These are phyloP conservation scores for Drosophila ogumai DNA, from an alignment of 1,140 invertebrate genomes.

Conservation along the genomic window DNA sequence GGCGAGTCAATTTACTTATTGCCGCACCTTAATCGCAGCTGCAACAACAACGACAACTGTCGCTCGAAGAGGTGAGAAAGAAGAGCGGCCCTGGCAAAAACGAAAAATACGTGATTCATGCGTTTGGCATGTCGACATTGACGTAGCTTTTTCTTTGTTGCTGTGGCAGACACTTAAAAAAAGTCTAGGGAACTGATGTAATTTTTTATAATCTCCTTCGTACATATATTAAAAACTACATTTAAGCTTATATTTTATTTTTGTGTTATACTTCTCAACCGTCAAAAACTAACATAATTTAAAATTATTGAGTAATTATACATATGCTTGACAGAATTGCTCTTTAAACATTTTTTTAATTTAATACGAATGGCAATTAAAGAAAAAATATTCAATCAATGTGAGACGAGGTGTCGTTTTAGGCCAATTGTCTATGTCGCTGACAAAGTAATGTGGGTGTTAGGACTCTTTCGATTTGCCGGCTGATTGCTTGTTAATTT, in stretches of 20 bases:
- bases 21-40: slow-evolving; percentile 50
- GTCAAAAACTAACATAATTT: background rate
- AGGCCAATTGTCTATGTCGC: background rate
- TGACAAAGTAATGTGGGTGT: slow-evolving; percentile 12
- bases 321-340: background rate
- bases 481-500: slow-evolving; percentile 74
- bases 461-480: slow-evolving; percentile 35
- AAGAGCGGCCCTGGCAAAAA: slow-evolving; percentile 31
- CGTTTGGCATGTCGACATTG: slow-evolving; percentile 54
- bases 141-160: slow-evolving; percentile 14
- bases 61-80: slow-evolving; percentile 22
- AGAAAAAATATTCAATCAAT: background rate
- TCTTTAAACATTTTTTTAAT: too few species aligned
- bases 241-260: too few species aligned
- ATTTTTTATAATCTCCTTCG: background rate
- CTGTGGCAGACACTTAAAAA: slow-evolving; percentile 14
- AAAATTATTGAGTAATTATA: background rate
- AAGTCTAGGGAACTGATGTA: background rate
- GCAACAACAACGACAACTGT: slow-evolving; percentile 7
- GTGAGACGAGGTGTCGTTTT: background rate
- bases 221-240: too few species aligned
- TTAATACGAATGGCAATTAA: too few species aligned
- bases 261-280: background rate
- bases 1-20: slow-evolving; percentile 56
- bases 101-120: slow-evolving; percentile 70